Evolutionary conservation across 2,888 invertebrate genomes (phyloP).

Genomic region (Cantharis rustica): DNA sequence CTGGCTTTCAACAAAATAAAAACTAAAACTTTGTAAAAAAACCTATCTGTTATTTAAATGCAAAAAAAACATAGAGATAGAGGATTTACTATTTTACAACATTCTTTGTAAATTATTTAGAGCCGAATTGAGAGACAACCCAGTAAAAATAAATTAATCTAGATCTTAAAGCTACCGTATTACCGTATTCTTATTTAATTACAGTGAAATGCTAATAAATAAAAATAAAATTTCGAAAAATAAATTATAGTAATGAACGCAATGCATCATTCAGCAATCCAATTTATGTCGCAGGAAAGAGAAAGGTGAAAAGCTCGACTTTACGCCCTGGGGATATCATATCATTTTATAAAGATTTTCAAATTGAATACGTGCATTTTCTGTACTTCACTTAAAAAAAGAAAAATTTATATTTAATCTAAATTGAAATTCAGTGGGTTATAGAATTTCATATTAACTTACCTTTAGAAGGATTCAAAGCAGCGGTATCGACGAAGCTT

Average conservation of each 20-base stretch:
- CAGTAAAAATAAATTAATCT: too few relatives aligned
- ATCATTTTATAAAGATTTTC: conserved; percentile 7
- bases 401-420: not conserved
- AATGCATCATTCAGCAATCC: conserved; percentile 14
- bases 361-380: conserved; percentile 14
- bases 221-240: not conserved
- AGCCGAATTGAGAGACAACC: too few relatives aligned
- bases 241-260: conserved; percentile 6
- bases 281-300: not conserved
- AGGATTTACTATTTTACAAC: too few relatives aligned
- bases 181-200: too few relatives aligned
- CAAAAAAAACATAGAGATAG: too few relatives aligned
- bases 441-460: conserved; percentile 5
- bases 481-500: conserved; percentile 19
- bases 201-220: not conserved
- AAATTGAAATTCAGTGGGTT: not conserved
- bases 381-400: not conserved
- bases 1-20: too few relatives aligned
- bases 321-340: conserved; percentile 6
- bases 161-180: too few relatives aligned
- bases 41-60: too few relatives aligned
- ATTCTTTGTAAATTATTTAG: too few relatives aligned
- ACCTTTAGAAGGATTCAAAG: conserved; percentile 13
- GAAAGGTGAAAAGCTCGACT: not conserved
- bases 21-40: too few relatives aligned